These are phyloP conservation scores for Sapajus apella DNA, from an alignment of 2,113 vertebrate genomes.

Conservation along the genomic window DNA sequence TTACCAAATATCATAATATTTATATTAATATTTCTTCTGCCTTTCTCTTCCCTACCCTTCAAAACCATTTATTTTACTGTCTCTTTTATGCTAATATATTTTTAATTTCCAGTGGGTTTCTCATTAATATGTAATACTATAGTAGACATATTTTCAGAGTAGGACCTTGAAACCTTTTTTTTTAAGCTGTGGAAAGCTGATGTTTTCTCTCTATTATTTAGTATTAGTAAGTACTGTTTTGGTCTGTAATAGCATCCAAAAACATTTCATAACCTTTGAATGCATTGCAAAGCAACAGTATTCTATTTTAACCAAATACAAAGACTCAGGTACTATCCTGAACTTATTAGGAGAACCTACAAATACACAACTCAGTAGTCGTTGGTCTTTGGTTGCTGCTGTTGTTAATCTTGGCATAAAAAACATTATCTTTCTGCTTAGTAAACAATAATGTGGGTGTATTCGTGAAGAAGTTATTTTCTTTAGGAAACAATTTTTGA, in stretches of 20 bases:
- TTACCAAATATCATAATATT: slow-evolving; percentile 76
- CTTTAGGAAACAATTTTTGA: slow-evolving; percentile 13
- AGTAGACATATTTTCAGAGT: slow-evolving; percentile 20
- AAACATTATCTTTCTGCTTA: slow-evolving; percentile 27
- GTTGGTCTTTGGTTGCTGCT: slow-evolving; percentile 13
- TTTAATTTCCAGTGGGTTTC: slow-evolving; percentile 58
- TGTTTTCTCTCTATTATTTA: slow-evolving; percentile 31
- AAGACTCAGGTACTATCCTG: background rate
- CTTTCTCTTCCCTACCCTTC: slow-evolving; percentile 75
- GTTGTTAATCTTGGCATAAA: background rate
- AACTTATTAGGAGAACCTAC: background rate
- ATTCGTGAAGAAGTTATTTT: slow-evolving; percentile 55
- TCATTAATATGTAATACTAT: background rate
- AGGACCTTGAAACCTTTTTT: slow-evolving; percentile 37
- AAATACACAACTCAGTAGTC: background rate
- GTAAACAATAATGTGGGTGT: background rate
- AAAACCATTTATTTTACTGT: slow-evolving; percentile 64
- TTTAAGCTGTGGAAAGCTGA: background rate
- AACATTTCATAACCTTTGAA: slow-evolving; percentile 51
- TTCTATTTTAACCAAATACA: slow-evolving; percentile 41
- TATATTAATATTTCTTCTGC: slow-evolving; percentile 80
- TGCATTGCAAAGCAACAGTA: background rate
- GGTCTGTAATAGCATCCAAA: slow-evolving; percentile 10
- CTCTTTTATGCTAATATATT: slow-evolving; percentile 53
- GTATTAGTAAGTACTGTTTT: slow-evolving; percentile 34